These are phyloP conservation scores for Philereme transversata DNA, from an alignment of 2,888 invertebrate species.

Conservation along the genomic window DNA sequence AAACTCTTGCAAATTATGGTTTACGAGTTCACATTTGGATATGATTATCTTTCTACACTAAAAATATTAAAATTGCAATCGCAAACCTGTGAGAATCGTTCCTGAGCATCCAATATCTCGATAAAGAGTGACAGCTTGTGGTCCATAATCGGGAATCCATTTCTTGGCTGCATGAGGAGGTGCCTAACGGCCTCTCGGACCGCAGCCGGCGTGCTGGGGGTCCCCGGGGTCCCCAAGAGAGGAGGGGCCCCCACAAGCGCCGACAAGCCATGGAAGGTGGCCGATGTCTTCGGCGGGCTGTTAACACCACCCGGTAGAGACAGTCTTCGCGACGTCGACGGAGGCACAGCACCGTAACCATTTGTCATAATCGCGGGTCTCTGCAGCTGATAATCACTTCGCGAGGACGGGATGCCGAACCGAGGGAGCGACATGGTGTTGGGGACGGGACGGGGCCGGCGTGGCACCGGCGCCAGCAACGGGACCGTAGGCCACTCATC, in stretches of 20 bases:
- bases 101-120: conserved; percentile 92
- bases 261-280: conserved; percentile 85
- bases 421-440: conserved; percentile 68
- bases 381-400: conserved; percentile 86
- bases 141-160: conserved; percentile 90
- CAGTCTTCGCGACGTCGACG: conserved; percentile 78
- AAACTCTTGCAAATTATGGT: no score
- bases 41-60: no score
- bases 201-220: conserved; percentile 84
- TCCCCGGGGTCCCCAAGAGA: conserved; percentile 67
- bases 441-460: conserved; percentile 76
- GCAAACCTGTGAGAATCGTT: conserved; percentile 90
- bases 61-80: not conserved
- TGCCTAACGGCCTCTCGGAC: conserved; percentile 89
- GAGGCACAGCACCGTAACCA: conserved; percentile 78
- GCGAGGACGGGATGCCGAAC: conserved; percentile 82
- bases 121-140: conserved; percentile 91
- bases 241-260: conserved; percentile 62
- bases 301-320: conserved; percentile 82
- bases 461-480: conserved; percentile 82
- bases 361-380: conserved; percentile 81
- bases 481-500: conserved; percentile 77
- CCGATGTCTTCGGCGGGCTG: conserved; percentile 83
- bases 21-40: no score
- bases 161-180: conserved; percentile 87